Evolutionary conservation across 2,113 vertebrate genomes (phyloP).

Genomic region (Tachuris rubrigastra): DNA sequence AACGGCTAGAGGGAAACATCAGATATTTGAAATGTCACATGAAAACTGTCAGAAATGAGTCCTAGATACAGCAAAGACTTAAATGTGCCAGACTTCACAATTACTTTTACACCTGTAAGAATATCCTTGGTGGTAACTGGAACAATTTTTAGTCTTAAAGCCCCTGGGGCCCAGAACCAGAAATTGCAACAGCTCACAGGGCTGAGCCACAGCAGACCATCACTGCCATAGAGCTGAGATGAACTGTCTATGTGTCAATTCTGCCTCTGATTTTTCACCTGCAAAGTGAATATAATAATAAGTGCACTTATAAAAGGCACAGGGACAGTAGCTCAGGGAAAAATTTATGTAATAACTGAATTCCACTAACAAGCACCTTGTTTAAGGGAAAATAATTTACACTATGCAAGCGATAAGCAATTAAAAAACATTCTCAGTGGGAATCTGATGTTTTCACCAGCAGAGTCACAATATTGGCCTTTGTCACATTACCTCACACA

Average conservation of each 20-base stretch:
- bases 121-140: not conserved
- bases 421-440: not conserved
- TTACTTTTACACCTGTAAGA: constrained; percentile 25
- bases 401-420: not conserved
- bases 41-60: not conserved
- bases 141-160: not conserved
- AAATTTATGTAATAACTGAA: not conserved
- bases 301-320: not conserved
- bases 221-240: not conserved
- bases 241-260: not conserved
- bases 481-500: not conserved
- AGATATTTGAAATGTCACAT: not conserved
- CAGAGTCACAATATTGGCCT: not conserved
- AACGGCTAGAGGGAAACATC: not conserved
- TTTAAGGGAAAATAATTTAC: not conserved
- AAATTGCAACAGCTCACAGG: not conserved
- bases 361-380: not conserved
- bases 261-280: not conserved
- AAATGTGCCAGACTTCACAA: not conserved
- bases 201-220: not conserved
- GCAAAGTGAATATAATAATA: not conserved
- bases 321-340: not conserved
- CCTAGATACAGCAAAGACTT: not conserved
- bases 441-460: not conserved
- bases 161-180: not conserved